Evolutionary conservation across 2,888 invertebrate genomes (phyloP).

Genomic region (Thecophora atra): DNA sequence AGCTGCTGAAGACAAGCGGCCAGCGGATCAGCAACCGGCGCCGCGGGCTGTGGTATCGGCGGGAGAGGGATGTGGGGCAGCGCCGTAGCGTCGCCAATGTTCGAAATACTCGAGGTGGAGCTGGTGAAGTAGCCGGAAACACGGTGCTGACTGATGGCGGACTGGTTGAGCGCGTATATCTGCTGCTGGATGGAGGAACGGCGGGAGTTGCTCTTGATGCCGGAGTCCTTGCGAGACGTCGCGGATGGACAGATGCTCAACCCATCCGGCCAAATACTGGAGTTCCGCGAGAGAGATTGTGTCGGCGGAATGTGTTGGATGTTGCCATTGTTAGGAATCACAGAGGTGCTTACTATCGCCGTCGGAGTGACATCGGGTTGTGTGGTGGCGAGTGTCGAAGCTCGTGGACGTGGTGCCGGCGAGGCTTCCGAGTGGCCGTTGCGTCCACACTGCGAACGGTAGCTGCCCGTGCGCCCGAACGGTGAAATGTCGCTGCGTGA

Average conservation of each 20-base stretch:
- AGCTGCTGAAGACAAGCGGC: constrained; percentile 81
- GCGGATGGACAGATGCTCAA: constrained; percentile 79
- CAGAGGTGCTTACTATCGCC: not conserved
- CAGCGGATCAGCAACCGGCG: constrained; percentile 72
- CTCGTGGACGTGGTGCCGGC: constrained; percentile 66
- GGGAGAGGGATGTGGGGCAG: constrained; percentile 65
- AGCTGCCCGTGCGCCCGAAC: constrained; percentile 76
- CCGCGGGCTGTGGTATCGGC: constrained; percentile 60
- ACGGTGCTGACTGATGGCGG: constrained; percentile 79
- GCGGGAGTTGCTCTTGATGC: constrained; percentile 85
- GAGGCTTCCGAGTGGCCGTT: constrained; percentile 68
- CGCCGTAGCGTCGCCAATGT: constrained; percentile 54
- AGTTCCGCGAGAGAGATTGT: constrained; percentile 55
- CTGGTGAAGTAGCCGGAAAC: constrained; percentile 91
- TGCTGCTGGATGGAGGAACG: constrained; percentile 88
- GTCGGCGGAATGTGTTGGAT: constrained; percentile 5
- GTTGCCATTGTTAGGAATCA: not conserved
- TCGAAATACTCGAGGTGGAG: constrained; percentile 75
- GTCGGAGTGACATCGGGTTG: constrained; percentile 35
- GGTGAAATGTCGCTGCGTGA: constrained; percentile 78
- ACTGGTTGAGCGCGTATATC: constrained; percentile 74
- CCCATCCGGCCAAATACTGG: constrained; percentile 70
- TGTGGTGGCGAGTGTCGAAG: constrained; percentile 66
- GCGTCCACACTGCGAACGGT: constrained; percentile 75
- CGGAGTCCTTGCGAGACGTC: constrained; percentile 88